These are phyloP conservation scores for Thalassophryne amazonica DNA, from an alignment of 2,797 vertebrate genomes.

Conservation along the genomic window DNA sequence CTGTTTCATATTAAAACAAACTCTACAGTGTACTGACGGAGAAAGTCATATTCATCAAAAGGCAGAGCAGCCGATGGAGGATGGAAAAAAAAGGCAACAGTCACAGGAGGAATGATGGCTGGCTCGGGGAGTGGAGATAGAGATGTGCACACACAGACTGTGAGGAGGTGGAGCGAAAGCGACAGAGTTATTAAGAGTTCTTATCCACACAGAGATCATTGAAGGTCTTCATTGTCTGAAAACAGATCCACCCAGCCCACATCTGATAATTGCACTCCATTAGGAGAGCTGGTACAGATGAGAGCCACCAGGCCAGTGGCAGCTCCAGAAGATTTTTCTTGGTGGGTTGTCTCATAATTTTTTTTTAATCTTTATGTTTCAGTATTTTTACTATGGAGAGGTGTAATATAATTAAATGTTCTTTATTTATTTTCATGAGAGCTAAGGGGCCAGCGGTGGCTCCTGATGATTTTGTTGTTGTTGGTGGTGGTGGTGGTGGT, in stretches of 20 bases:
- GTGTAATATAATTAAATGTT: too few relatives aligned
- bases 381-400: too few relatives aligned
- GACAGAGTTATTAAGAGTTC: conserved; percentile 52
- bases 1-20: not conserved
- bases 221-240: conserved; percentile 49
- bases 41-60: not conserved
- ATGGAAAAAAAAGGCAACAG: not conserved
- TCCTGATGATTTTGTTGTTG: too few relatives aligned
- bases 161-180: conserved; percentile 31
- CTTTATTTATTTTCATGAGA: too few relatives aligned
- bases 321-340: too few relatives aligned
- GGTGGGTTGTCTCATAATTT: too few relatives aligned
- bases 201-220: conserved; percentile 54
- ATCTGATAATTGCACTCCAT: conserved; percentile 73
- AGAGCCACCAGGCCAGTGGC: conserved; percentile 28
- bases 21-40: not conserved
- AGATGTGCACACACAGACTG: conserved; percentile 28
- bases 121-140: conserved; percentile 11
- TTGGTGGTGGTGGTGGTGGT: too few relatives aligned
- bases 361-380: too few relatives aligned
- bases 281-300: conserved; percentile 61
- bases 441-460: too few relatives aligned
- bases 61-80: not conserved
- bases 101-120: not conserved
- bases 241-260: conserved; percentile 53